Percentiles rank a stretch among this genome's conserved stretches.
These are phyloP conservation scores for Aphelocoma californica DNA, from an alignment of 2,797 vertebrate genomes.

Conservation along the genomic window DNA sequence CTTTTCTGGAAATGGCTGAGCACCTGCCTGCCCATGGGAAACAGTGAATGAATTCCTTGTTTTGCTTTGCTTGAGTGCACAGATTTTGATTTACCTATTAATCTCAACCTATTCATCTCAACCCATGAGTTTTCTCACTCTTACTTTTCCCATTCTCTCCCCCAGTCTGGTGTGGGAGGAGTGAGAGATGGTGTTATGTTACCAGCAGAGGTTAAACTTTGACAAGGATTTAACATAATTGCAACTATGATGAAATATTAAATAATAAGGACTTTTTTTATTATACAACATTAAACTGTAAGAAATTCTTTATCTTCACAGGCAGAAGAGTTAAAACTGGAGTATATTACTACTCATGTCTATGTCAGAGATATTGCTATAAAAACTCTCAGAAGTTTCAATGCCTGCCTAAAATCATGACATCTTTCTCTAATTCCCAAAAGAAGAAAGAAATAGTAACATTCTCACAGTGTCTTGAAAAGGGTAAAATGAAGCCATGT, in stretches of 20 bases:
- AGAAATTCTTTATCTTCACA: neutral
- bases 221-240: neutral
- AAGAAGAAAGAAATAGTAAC: neutral
- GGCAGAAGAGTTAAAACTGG: neutral
- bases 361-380: neutral
- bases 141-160: neutral
- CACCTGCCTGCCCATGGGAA: neutral
- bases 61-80: neutral
- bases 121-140: neutral
- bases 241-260: neutral
- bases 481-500: neutral
- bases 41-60: neutral
- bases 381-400: neutral
- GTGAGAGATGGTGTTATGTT: neutral
- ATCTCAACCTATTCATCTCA: neutral
- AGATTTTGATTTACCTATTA: neutral
- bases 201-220: fast-evolving
- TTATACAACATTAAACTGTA: neutral
- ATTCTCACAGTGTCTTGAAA: neutral
- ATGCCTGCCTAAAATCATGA: neutral
- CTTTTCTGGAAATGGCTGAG: too few species aligned
- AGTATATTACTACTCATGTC: neutral
- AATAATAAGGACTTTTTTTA: neutral
- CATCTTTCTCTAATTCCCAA: neutral
- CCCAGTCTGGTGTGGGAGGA: neutral